Evolutionary conservation across 2,888 invertebrate genomes (phyloP).

Genomic region (Agrotis exclamationis): DNA sequence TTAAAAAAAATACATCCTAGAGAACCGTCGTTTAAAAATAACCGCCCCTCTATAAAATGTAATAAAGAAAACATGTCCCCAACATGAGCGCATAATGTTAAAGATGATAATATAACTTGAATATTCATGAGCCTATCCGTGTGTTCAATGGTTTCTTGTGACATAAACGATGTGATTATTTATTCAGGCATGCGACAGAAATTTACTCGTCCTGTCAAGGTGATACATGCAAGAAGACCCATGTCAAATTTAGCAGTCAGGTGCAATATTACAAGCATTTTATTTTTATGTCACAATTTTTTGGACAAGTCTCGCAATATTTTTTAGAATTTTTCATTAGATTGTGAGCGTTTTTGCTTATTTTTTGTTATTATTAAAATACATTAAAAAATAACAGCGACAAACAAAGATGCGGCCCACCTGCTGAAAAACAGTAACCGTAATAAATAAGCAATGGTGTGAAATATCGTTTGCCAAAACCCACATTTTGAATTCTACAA

Average conservation of each 20-base stretch:
- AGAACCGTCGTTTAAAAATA: background rate
- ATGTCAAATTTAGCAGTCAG: constrained; percentile 84
- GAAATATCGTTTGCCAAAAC: background rate
- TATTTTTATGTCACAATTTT: constrained; percentile 74
- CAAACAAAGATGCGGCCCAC: too few species aligned
- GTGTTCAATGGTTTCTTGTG: constrained; percentile 75
- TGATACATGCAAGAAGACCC: constrained; percentile 89
- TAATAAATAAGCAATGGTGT: too few species aligned
- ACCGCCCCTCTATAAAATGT: background rate
- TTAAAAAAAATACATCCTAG: too few species aligned
- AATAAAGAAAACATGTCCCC: constrained; percentile 36
- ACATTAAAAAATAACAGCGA: background rate
- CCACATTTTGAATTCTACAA: background rate
- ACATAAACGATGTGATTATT: constrained; percentile 83
- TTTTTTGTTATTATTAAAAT: constrained; percentile 28
- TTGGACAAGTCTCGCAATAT: constrained; percentile 56
- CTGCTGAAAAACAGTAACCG: too few species aligned
- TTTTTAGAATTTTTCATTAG: constrained; percentile 53
- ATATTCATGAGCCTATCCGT: constrained; percentile 75
- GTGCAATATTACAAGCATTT: constrained; percentile 86
- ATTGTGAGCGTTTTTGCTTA: constrained; percentile 4
- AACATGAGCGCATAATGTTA: constrained; percentile 53
- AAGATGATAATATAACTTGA: constrained; percentile 71
- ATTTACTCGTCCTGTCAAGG: constrained; percentile 86
- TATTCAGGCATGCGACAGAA: constrained; percentile 85